phyloP scores from a whole-genome alignment of 2,888 invertebrate species.

The Monoplex corrugatus region DNA sequence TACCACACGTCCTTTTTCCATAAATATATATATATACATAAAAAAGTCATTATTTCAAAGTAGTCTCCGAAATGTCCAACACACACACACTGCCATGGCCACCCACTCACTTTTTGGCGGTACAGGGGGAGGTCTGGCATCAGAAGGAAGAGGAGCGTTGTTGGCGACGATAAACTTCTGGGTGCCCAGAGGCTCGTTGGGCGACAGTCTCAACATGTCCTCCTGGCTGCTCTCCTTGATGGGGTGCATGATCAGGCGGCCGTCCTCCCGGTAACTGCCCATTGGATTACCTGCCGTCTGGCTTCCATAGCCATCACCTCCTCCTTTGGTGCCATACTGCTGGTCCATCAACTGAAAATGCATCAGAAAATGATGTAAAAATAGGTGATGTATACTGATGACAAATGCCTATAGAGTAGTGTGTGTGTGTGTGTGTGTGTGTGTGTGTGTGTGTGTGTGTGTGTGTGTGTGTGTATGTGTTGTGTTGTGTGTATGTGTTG shows the following conservation, averaged over 20 bases:
- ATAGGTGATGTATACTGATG: no score
- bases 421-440: conserved; percentile 12
- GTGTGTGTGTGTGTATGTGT: conserved; percentile 33
- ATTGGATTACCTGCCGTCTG: not conserved
- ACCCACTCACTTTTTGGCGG: conserved; percentile 58
- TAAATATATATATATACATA: no score
- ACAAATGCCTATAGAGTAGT: not conserved
- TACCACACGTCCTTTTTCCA: no score
- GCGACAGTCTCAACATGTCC: conserved; percentile 54
- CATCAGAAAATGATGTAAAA: no score
- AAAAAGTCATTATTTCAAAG: no score
- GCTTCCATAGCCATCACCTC: not conserved
- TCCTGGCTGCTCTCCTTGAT: conserved; percentile 63
- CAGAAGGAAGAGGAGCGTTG: not conserved
- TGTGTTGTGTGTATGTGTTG: not conserved
- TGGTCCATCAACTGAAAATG: conserved; percentile 23
- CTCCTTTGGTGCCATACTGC: conserved; percentile 20
- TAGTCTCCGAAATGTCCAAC: no score
- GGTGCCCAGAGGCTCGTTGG: conserved; percentile 37
- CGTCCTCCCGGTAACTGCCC: conserved; percentile 25
- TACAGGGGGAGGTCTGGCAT: conserved; percentile 39
- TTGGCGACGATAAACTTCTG: conserved; percentile 40
- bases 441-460: conserved; percentile 33
- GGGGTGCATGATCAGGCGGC: conserved; percentile 59
- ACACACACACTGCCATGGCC: not conserved